These are phyloP conservation scores for Amiota communis DNA, from an alignment of 2,888 invertebrate genomes.

Conservation along the genomic window DNA sequence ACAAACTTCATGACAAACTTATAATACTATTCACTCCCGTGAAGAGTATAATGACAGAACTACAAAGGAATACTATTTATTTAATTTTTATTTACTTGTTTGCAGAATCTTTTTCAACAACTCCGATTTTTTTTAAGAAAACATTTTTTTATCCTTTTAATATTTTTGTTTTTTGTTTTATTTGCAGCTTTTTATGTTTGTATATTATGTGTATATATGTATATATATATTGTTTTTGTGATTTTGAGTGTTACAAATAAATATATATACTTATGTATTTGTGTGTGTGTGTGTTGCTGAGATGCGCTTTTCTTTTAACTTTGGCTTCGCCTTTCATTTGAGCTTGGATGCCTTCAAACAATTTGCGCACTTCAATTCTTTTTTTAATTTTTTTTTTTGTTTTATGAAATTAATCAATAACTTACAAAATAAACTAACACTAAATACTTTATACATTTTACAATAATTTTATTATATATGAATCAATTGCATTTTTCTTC, in stretches of 20 bases:
- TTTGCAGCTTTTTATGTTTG: too few relatives aligned
- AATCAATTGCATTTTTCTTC: too few relatives aligned
- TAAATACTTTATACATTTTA: conserved; percentile 66
- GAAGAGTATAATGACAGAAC: too few relatives aligned
- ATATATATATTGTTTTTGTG: too few relatives aligned
- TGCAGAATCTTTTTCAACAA: too few relatives aligned
- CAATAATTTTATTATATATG: conserved; percentile 57
- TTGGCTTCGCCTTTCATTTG: neutral
- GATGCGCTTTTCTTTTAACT: neutral
- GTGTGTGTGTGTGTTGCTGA: conserved; percentile 37
- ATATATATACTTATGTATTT: conserved; percentile 16
- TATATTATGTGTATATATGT: too few relatives aligned
- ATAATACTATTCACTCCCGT: too few relatives aligned
- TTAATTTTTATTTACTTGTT: too few relatives aligned
- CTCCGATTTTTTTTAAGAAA: too few relatives aligned
- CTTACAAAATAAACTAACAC: conserved; percentile 70
- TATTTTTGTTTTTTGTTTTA: conserved; percentile 47
- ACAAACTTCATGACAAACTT: too few relatives aligned
- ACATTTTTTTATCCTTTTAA: conserved; percentile 25
- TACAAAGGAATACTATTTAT: too few relatives aligned
- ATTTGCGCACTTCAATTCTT: neutral
- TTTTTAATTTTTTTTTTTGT: conserved; percentile 33
- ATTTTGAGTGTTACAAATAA: too few relatives aligned
- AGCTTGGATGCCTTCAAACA: neutral
- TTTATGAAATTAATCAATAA: conserved; percentile 47